Evolutionary conservation across 2,797 vertebrate genomes (phyloP).

Genomic region (Melanotaenia boesemani): DNA sequence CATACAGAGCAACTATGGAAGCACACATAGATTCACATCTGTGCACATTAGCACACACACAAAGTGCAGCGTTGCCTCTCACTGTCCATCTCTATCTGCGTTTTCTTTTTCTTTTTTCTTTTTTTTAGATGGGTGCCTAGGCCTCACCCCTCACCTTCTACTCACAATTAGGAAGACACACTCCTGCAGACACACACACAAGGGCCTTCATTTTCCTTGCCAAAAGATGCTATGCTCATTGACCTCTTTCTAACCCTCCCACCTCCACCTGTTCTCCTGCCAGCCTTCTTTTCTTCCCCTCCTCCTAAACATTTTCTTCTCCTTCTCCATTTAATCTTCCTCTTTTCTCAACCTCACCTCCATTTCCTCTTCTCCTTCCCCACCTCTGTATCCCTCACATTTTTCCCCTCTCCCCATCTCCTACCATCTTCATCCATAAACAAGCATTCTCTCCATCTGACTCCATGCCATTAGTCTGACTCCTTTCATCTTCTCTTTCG

Average conservation of each 20-base stretch:
- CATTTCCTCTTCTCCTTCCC: slow-evolving; percentile 11
- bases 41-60: slow-evolving; percentile 29
- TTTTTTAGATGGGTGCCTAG: slow-evolving; percentile 54
- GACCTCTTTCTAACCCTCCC: slow-evolving; percentile 60
- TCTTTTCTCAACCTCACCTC: slow-evolving; percentile 26
- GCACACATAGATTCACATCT: slow-evolving; percentile 30
- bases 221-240: slow-evolving; percentile 62
- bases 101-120: slow-evolving; percentile 56
- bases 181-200: slow-evolving; percentile 30
- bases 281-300: slow-evolving; percentile 35
- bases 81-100: slow-evolving; percentile 73
- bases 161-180: slow-evolving; percentile 70
- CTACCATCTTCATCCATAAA: slow-evolving; percentile 34
- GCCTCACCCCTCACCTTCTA: slow-evolving; percentile 74
- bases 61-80: slow-evolving; percentile 44
- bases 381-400: slow-evolving; percentile 12
- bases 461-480: slow-evolving; percentile 46
- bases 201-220: slow-evolving; percentile 55
- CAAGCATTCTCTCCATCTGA: slow-evolving; percentile 34
- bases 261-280: slow-evolving; percentile 59
- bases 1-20: slow-evolving; percentile 20
- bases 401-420: slow-evolving; percentile 12
- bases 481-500: slow-evolving; percentile 53
- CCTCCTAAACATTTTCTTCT: slow-evolving; percentile 26
- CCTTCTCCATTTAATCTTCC: slow-evolving; percentile 39